Conservation (phyloP, 2,113 vertebrate genomes). For the Clinocottus analis region DNA sequence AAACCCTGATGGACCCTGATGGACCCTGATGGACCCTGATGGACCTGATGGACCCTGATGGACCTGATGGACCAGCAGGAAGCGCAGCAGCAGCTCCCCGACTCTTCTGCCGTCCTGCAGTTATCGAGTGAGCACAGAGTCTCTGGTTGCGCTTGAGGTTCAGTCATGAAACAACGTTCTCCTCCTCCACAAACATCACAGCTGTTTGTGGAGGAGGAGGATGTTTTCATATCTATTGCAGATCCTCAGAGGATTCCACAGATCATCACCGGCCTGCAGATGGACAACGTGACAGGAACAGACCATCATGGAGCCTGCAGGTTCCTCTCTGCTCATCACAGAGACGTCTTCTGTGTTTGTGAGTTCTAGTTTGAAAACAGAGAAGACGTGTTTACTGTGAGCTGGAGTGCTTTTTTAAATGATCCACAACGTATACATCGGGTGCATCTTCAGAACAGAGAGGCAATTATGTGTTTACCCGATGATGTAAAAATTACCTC, state of each 20-base stretch:
- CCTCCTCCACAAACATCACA: too few species aligned
- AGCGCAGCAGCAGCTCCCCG: slow-evolving; percentile 5
- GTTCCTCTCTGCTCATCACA: slow-evolving; percentile 36
- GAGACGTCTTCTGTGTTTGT: background rate
- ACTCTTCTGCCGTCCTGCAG: slow-evolving; percentile 25
- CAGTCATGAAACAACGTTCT: slow-evolving; percentile 54
- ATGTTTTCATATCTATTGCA: slow-evolving; percentile 24
- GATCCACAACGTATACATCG: background rate
- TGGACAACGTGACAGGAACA: slow-evolving; percentile 39
- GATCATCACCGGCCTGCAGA: slow-evolving; percentile 21
- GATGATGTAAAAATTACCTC: slow-evolving; percentile 3
- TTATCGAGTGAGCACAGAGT: slow-evolving; percentile 41
- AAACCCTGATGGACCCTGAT: too few species aligned
- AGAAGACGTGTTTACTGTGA: slow-evolving; percentile 9
- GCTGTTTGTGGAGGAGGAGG: slow-evolving; percentile 23
- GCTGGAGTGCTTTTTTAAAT: background rate
- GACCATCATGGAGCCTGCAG: slow-evolving; percentile 18
- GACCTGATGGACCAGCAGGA: slow-evolving; percentile 22
- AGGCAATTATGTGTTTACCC: slow-evolving; percentile 21
- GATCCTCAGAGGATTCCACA: slow-evolving; percentile 52
- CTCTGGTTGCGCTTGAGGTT: slow-evolving; percentile 24
- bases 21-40: too few species aligned
- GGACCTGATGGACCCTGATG: too few species aligned
- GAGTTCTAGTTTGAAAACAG: background rate
- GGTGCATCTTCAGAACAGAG: slow-evolving; percentile 2